Base-by-base conservation (phyloP, 2,888 invertebrate species). In the Morpho deidamia region DNA sequence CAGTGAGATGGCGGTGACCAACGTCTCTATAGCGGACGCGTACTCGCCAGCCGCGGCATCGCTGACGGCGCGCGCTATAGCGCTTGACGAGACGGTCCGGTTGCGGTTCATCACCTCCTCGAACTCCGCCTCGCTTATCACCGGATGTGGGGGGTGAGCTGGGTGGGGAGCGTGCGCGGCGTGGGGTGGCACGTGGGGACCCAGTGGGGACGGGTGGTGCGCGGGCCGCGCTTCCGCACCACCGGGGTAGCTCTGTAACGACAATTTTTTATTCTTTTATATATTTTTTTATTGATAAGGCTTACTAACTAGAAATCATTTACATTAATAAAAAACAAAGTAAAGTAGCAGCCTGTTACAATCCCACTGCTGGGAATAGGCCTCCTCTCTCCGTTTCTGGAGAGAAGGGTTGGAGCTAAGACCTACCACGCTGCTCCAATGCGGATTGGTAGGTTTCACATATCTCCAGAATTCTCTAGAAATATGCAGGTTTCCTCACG, bases 21-120 rank as follows among this genome's bases (percentile, higher is more conserved):
- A 91, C 3, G 99, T 99, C 89, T 99, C 99, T 61, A 99, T 98
- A 47, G 99, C 99, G 81, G 97, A 97, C 1, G 97, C 97, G 86
- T 97, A 98, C 86, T 99, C 99, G 8, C 99, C 98, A 54, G 97
- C 97, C 42, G 98, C 97, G 2, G 99, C 99, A 87, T 99, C 99
- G 47, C 97, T 96, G 39, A 99, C 99, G 9, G 99, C 99, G 57
- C 99, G 91, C 10, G 97, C 96, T 64, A 99, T 99, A 11, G 99
- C 99, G 50, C 97, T 97, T 65, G 98, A 98, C 38, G 98, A 98
- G 0, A 99, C 99, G 8, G 99, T 99, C 66, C 99, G 92, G 87
- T 99, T 99, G 62, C 99, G 92, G 54, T 95, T 94, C 96, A 99
- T 98, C 53, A 98, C 97, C 80, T 99, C 99, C 82, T 99, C 99